Base-by-base conservation (phyloP, 1,140 invertebrate species). In the Temnothorax nylanderi region DNA sequence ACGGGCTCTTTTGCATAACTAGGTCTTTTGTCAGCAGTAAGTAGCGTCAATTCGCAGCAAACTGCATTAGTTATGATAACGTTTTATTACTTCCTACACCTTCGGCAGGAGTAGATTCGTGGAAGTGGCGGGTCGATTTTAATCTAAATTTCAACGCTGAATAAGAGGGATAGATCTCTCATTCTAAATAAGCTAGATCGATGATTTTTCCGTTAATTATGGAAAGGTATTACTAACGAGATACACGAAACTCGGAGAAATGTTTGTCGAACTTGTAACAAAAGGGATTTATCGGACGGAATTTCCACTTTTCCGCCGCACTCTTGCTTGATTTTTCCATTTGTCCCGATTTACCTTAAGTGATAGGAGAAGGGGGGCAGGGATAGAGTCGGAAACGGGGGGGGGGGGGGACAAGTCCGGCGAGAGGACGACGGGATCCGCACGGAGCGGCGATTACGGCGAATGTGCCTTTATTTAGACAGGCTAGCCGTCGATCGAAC, bases 381-480 rank as follows among this genome's bases (percentile, higher is more conserved):
- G n/a, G 13, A 1, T 41, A 21, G 26, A 80, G 32, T 49, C 76
- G 65, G 44, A 56, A 80, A 69, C 21, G 34, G 80, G 26, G 1
- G n/a, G n/a, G 26, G 26, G 26, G 0, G 26, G 26, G 26, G 54
- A 32, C 54, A 44, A 72, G 65, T 51, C 21, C 16, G 47, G 64
- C 37, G 54, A 47, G 58, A 77, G 44, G 71, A 51, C 26, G 62
- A 47, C 51, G 60, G 34, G 34, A 44, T 62, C n/a, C 37, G 69
- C 54, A 49, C 49, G 16, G 67, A 26, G 26, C 54, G 32, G 54
- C 77, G 32, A 67, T 65, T 80, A 65, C 77, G 76, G 76, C 80
- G 80, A 75, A 7, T 26, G 69, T 84, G 41, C 80, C 54, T 74
- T 84, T 84, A 84, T 85, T 85, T 80, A 67, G 75, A 51, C 75